phyloP scores from a whole-genome alignment of 2,888 invertebrate genomes.

The Caenorhabditis parvicauda region DNA sequence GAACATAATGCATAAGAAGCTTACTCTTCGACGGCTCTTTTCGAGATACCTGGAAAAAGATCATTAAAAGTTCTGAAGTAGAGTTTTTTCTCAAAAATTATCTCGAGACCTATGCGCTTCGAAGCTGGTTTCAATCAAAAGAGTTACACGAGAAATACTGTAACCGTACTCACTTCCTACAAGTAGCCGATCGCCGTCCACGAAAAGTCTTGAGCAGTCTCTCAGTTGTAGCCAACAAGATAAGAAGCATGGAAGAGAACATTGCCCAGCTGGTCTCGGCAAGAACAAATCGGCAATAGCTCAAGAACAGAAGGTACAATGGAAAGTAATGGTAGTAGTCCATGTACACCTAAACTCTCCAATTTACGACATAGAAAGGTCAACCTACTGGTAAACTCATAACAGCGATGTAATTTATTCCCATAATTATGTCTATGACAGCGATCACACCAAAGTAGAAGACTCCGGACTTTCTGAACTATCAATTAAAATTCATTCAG shows the following conservation, averaged over 20 bases:
- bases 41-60: constrained; percentile 49
- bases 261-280: constrained; percentile 50
- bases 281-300: constrained; percentile 45
- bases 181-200: constrained; percentile 29
- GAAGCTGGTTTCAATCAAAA: too few species aligned
- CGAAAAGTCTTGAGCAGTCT: constrained; percentile 52
- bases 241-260: constrained; percentile 59
- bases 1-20: constrained; percentile 41
- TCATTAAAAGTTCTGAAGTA: too few species aligned
- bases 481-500: neutral
- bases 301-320: constrained; percentile 54
- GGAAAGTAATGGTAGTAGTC: constrained; percentile 53
- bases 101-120: too few species aligned
- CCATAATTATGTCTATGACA: constrained; percentile 58
- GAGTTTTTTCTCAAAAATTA: too few species aligned
- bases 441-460: constrained; percentile 61
- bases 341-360: constrained; percentile 44
- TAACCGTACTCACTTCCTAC: constrained; percentile 31
- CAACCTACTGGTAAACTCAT: constrained; percentile 56
- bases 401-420: constrained; percentile 58
- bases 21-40: constrained; percentile 47
- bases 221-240: constrained; percentile 58
- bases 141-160: neutral
- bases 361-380: neutral
- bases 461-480: constrained; percentile 49